Conservation (phyloP, 2,888 invertebrate species). For the Halictus ligatus region DNA sequence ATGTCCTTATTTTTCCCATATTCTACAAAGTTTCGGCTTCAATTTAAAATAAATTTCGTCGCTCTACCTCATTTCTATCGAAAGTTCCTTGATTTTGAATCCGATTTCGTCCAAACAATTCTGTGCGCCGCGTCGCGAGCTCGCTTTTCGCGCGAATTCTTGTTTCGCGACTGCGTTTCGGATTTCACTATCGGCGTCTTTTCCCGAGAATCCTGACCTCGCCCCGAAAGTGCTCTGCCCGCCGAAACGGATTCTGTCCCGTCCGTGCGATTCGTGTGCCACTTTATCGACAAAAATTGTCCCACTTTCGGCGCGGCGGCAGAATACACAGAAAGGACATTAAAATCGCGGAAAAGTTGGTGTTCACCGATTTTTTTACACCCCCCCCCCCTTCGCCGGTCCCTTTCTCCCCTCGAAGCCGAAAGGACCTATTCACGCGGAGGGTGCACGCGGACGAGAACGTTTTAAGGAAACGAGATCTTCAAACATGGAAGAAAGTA, state of each 20-base stretch:
- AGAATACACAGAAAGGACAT: conserved; percentile 2
- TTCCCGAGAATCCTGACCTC: neutral
- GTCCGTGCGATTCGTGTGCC: conserved; percentile 2
- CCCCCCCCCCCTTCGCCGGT: neutral
- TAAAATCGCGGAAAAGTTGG: neutral
- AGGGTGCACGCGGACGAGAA: neutral
- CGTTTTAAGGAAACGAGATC: neutral
- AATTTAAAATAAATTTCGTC: no score
- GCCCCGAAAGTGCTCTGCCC: neutral
- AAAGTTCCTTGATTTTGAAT: no score
- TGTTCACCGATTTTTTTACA: neutral
- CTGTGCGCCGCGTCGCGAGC: no score
- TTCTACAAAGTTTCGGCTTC: no score
- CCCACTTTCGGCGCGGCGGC: neutral
- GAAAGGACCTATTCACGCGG: neutral
- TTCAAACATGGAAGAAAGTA: neutral
- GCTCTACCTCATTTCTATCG: no score
- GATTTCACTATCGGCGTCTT: conserved; percentile 22
- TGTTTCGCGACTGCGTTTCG: conserved; percentile 20
- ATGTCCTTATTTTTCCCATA: no score
- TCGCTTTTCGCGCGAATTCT: neutral
- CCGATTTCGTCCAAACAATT: no score
- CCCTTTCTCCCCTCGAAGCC: neutral
- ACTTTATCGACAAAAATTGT: neutral
- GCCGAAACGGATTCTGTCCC: neutral